Evolutionary conservation across 2,797 vertebrate species (phyloP).

Genomic region (Falco novaeseelandiae): DNA sequence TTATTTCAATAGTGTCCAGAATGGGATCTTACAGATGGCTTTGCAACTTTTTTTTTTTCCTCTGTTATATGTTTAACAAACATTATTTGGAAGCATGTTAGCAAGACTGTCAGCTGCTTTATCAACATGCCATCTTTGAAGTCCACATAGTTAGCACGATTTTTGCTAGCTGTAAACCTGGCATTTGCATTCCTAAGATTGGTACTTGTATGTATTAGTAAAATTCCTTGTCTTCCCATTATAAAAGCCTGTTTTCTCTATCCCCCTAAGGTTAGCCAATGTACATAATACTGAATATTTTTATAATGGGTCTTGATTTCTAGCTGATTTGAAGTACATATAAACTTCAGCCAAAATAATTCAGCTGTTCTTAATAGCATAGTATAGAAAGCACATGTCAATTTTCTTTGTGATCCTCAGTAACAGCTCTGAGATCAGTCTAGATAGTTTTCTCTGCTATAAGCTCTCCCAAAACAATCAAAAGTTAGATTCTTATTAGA

Average conservation of each 20-base stretch:
- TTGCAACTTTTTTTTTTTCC: background rate
- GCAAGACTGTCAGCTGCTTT: background rate
- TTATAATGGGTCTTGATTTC: background rate
- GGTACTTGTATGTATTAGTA: background rate
- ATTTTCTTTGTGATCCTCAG: background rate
- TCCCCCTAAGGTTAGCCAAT: background rate
- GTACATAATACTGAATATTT: background rate
- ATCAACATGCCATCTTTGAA: background rate
- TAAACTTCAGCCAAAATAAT: background rate
- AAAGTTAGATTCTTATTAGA: background rate
- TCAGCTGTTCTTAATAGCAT: background rate
- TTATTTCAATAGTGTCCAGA: background rate
- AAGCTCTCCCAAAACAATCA: background rate
- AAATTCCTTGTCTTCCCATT: background rate
- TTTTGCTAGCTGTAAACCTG: background rate
- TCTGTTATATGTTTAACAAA: background rate
- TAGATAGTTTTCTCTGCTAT: background rate
- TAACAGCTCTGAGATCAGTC: background rate
- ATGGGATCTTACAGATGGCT: background rate
- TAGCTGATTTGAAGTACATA: background rate
- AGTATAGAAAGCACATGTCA: background rate
- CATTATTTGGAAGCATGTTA: background rate
- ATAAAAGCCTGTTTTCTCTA: background rate
- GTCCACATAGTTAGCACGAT: background rate
- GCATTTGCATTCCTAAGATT: background rate